Evolutionary conservation across 2,888 invertebrate species (phyloP).

Genomic region (Eutolmus rufibarbis): DNA sequence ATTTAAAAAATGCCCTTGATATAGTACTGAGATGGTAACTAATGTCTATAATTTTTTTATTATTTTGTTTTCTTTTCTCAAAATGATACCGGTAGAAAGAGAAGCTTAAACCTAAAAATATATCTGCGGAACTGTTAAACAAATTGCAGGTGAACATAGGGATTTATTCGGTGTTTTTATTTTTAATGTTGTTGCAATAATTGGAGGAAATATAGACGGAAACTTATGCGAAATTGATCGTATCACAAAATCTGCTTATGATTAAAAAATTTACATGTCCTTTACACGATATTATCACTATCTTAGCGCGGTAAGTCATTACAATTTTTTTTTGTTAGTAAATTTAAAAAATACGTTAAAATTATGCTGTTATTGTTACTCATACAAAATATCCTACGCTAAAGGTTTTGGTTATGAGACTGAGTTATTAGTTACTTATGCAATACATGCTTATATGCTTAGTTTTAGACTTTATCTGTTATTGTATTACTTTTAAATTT

Average conservation of each 20-base stretch:
- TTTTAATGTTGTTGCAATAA: background rate
- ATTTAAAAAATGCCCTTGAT: conserved; percentile 26
- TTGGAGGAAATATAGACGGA: background rate
- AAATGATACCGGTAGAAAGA: conserved; percentile 4
- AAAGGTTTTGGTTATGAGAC: conserved; percentile 5
- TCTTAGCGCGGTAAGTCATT: conserved; percentile 6
- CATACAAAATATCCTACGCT: conserved; percentile 18
- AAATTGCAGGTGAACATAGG: background rate
- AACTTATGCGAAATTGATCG: conserved; percentile 10
- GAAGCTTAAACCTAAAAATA: background rate
- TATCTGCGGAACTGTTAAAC: background rate
- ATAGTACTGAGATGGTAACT: conserved; percentile 6
- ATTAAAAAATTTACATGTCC: conserved; percentile 17
- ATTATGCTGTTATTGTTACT: conserved; percentile 14
- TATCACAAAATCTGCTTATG: conserved; percentile 36
- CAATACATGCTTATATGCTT: background rate
- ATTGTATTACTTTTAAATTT: background rate
- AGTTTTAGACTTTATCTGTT: background rate
- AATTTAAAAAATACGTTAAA: conserved; percentile 28
- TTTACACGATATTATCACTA: conserved; percentile 13
- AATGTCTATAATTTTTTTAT: background rate
- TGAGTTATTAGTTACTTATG: conserved; percentile 3
- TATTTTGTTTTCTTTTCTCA: background rate
- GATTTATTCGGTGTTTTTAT: background rate
- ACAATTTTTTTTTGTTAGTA: background rate